Percentiles rank a stretch among this genome's conserved stretches.
These are phyloP conservation scores for Fistularia commersonii DNA, from an alignment of 2,797 vertebrate genomes.

Conservation along the genomic window DNA sequence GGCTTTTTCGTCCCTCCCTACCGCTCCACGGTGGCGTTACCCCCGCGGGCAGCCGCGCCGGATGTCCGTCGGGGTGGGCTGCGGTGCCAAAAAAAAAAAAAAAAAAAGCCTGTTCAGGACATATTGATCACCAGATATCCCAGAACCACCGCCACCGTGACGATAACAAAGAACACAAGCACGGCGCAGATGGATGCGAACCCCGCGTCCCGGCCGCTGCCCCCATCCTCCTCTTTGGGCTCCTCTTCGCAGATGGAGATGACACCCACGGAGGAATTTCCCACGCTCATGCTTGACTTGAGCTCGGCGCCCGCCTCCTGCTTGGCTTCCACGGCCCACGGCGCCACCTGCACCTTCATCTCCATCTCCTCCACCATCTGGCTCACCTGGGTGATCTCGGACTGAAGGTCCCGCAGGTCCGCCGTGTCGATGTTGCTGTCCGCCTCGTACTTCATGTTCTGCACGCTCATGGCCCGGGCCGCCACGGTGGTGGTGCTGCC, in stretches of 20 bases:
- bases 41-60: conserved; percentile 2
- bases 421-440: conserved; percentile 84
- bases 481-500: conserved; percentile 86
- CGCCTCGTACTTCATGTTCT: conserved; percentile 91
- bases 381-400: conserved; percentile 87
- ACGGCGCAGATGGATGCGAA: conserved; percentile 81
- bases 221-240: conserved; percentile 70
- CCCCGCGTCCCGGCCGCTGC: conserved; percentile 49
- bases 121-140: conserved; percentile 91
- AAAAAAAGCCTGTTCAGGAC: conserved; percentile 69
- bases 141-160: conserved; percentile 83
- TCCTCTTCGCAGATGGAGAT: conserved; percentile 86
- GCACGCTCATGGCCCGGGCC: conserved; percentile 88
- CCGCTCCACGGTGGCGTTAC: conserved; percentile 36
- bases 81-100: too few species aligned
- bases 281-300: conserved; percentile 83
- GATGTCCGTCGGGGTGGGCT: conserved; percentile 30
- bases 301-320: conserved; percentile 91
- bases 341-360: conserved; percentile 95
- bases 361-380: conserved; percentile 98
- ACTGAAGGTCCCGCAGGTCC: conserved; percentile 86
- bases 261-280: conserved; percentile 84
- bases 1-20: too few species aligned
- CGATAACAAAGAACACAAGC: conserved; percentile 82
- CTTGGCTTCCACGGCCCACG: conserved; percentile 94